Conservation (phyloP, 2,888 invertebrate genomes). For the Cinara cedri region DNA sequence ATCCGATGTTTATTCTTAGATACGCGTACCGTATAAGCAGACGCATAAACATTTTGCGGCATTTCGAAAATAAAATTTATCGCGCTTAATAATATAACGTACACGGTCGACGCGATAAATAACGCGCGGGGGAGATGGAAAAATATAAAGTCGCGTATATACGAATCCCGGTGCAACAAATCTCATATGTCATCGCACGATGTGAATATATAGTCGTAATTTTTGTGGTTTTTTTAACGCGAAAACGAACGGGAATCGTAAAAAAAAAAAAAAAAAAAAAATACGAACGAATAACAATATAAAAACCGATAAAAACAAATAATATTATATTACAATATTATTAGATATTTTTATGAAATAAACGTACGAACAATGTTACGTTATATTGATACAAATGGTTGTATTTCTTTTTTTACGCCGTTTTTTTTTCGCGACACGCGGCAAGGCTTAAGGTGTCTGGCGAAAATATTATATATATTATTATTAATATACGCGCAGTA, state of each 20-base stretch:
- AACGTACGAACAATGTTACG: neutral
- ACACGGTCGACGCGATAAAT: neutral
- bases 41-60: constrained; percentile 45
- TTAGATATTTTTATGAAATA: neutral
- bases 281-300: neutral
- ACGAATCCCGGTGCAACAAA: neutral
- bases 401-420: neutral
- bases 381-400: constrained; percentile 35
- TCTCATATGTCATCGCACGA: constrained; percentile 17
- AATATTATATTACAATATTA: constrained; percentile 3
- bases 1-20: constrained; percentile 43
- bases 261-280: constrained; percentile 3
- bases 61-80: constrained; percentile 39
- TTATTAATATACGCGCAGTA: constrained; percentile 34
- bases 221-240: constrained; percentile 29
- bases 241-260: constrained; percentile 44
- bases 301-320: neutral
- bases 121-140: neutral
- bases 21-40: constrained; percentile 3
- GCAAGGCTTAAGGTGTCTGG: constrained; percentile 47
- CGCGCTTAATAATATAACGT: neutral
- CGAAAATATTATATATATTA: no score
- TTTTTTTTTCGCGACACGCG: constrained; percentile 20
- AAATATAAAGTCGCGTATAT: neutral
- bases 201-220: neutral